Evolutionary conservation across 2,797 vertebrate species (phyloP), one percentile per base, ranked within the genome.

Genomic region (Sebastes matsubarae): DNA sequence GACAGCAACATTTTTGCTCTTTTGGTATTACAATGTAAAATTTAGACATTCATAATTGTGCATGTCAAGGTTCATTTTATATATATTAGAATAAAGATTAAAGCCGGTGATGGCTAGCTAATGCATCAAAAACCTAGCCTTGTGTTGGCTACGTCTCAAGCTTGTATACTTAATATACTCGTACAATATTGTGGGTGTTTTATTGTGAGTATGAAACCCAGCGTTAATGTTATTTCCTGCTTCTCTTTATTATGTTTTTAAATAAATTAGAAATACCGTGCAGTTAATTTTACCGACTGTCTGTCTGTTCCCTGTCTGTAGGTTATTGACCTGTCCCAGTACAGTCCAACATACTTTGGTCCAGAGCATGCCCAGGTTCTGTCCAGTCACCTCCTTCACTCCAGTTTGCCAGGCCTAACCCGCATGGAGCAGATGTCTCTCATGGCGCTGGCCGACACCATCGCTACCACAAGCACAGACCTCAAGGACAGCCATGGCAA

Each of bases 391-490:
- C 96, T 99, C 83, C 96, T 99, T 82, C 97, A 99, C 92, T 98
- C 98, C 74, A 99, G 98, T 91, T 95, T 99, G 81, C 99, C 99
- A 79, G 99, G 99, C 52, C 95, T 99, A 88, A 98, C 97, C 14
- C 94, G 98, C 30, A 97, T 99, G 95, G 99, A 99, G 79, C 99
- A 99, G 91, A 99, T 99, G 99, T 99, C 97, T 54, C 90, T 99
- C 79, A 98, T 99, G 97, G 99, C 98, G 0, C 93, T 99, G 77
- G 99, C 97, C 2, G 99, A 99, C 93, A 99, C 98, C 54, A 97
- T 99, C 66, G 97, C 98, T 66, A 98, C 97, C 77, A 99, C 97
- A 77, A 99, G 97, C 94, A 99, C 97, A 55, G 97, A 99, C 90
- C 96, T 99, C 71, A 96, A 97, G 83, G 97, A 98, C 90, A 97